A percentile compares a stretch with the other conserved stretches of the same genome.
Conservation (phyloP, 2,888 invertebrate genomes). For the Axea sp. region DNA sequence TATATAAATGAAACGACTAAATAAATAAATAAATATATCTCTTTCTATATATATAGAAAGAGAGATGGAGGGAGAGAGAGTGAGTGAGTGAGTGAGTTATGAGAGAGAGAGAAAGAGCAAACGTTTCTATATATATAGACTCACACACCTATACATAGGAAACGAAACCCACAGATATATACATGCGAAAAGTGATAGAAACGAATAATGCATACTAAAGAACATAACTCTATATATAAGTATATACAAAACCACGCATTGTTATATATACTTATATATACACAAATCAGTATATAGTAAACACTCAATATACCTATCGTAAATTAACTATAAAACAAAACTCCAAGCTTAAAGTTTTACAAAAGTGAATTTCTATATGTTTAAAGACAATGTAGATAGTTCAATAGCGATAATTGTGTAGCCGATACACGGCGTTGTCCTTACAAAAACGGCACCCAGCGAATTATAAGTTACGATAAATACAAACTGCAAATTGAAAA, state of each 20-base stretch:
- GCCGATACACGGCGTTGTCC: slow-evolving; percentile 54
- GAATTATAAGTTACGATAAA: no score
- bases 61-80: slow-evolving; percentile 12
- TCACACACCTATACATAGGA: slow-evolving; percentile 16
- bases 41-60: slow-evolving; percentile 1
- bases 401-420: slow-evolving; percentile 61
- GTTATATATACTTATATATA: slow-evolving; percentile 49
- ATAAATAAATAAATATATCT: slow-evolving; percentile 2
- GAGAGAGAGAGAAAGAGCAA: slow-evolving; percentile 11
- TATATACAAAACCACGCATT: slow-evolving; percentile 45
- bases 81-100: neutral
- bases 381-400: slow-evolving; percentile 59
- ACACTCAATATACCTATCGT: slow-evolving; percentile 50
- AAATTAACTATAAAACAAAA: slow-evolving; percentile 49
- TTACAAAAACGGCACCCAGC: slow-evolving; percentile 54
- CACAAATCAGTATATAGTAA: slow-evolving; percentile 48
- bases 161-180: slow-evolving; percentile 29
- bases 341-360: slow-evolving; percentile 61
- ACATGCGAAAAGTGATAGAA: slow-evolving; percentile 47
- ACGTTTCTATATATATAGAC: slow-evolving; percentile 33
- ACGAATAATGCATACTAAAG: slow-evolving; percentile 57
- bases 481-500: neutral
- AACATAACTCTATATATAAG: slow-evolving; percentile 45
- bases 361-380: slow-evolving; percentile 63
- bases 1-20: slow-evolving; percentile 11